Evolutionary conservation across 2,113 vertebrate species (phyloP).

Genomic region (Rhadina sibilatrix): DNA sequence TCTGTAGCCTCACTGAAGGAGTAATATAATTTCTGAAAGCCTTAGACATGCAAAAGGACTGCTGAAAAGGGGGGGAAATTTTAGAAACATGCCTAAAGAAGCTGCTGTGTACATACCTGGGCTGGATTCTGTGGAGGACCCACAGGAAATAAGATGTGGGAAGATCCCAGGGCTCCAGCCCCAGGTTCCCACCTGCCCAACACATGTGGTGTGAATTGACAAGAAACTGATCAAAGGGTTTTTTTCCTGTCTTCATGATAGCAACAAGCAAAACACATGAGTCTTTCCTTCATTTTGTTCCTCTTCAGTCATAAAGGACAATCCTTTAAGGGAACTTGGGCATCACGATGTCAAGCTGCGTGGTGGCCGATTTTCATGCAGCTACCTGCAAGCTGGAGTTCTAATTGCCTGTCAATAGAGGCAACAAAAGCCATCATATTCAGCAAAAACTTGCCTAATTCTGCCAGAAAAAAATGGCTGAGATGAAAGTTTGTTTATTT

Average conservation of each 20-base stretch:
- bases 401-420: background rate
- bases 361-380: background rate
- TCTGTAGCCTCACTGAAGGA: background rate
- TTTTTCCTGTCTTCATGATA: background rate
- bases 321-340: background rate
- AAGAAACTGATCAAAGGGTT: background rate
- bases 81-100: background rate
- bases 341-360: background rate
- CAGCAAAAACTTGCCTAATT: background rate
- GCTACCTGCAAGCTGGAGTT: background rate
- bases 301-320: background rate
- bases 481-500: background rate
- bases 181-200: background rate
- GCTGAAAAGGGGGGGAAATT: background rate
- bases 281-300: background rate
- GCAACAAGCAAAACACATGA: background rate
- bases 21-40: background rate
- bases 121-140: background rate
- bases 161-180: background rate
- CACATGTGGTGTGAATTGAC: fast-evolving
- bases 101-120: background rate
- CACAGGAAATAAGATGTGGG: background rate
- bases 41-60: background rate
- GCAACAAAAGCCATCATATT: background rate
- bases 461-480: background rate